Evolutionary conservation across 2,888 invertebrate genomes (phyloP), one percentile per base, ranked within the genome.

Genomic region (Drosophila rellima): DNA sequence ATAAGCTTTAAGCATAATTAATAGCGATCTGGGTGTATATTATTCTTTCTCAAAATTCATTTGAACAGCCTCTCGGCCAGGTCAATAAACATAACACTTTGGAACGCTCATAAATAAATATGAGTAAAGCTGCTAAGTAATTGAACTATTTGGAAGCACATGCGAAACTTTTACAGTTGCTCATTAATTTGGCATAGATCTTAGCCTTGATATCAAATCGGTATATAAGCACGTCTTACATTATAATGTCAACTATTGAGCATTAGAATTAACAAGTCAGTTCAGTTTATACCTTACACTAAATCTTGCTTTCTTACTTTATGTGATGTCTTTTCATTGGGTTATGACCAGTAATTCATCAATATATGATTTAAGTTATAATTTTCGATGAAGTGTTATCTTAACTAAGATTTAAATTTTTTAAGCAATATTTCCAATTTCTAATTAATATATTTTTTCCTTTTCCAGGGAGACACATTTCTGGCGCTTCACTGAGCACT

Each of bases 391-490:
- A 13, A n/a, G 10, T 29, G 2, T 29, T 29, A 7, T 29, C 29
- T 7, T 8, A 8, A 29, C 29, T 29, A n/a, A 33, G 33, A 29
- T 13, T 4, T 33, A 33, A 13, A 13, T 33, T 33, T 33, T 33
- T 3, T 13, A 1, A 29, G 7, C 2, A 29, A 8, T 39, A 17
- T 20, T 42, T 7, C 0, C 15, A 44, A 35, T 35, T 18, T 26
- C 2, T 23, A 11, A 42, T 13, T 13, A 10, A 13, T 3, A 0
- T 26, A 31, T 26, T 31, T 8, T 39, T 59, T 18, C 10, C 3
- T 29, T 8, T 88, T 79, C 7, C 76, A 90, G 90, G 90, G 90
- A 89, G 87, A 54, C 90, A 89, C 66, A 90, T 90, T 61, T 88
- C 90, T 23, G 74, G 74, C n/a, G 83, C 82, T 59, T 52, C 82